Percentiles rank a stretch among this genome's conserved stretches.
These are phyloP conservation scores for Cephonodes hylas DNA, from an alignment of 2,888 invertebrate genomes.

Conservation along the genomic window DNA sequence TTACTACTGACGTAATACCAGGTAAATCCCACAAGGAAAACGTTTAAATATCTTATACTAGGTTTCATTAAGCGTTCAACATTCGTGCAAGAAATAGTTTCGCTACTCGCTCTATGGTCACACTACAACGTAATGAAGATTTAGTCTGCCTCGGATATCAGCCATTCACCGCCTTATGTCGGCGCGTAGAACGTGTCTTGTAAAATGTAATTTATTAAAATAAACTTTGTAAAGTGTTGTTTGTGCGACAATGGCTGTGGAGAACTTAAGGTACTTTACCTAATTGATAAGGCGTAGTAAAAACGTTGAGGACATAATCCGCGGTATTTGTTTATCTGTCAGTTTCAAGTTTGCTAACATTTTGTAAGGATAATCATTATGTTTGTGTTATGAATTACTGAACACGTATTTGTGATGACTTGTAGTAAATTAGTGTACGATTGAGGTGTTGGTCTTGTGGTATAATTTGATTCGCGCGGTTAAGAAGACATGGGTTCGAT, in stretches of 20 bases:
- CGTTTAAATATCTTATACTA: too few relatives aligned
- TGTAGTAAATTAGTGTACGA: too few relatives aligned
- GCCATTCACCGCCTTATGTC: slow-evolving; percentile 13
- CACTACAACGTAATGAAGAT: slow-evolving; percentile 8
- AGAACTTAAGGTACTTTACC: slow-evolving; percentile 10
- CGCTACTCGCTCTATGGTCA: background rate
- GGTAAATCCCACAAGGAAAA: background rate
- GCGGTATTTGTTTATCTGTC: background rate
- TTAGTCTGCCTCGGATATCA: background rate
- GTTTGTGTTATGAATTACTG: too few relatives aligned
- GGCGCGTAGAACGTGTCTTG: slow-evolving; percentile 4
- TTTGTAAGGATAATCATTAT: too few relatives aligned
- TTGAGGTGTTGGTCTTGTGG: too few relatives aligned
- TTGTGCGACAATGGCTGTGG: background rate
- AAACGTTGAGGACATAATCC: background rate
- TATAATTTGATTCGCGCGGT: too few relatives aligned
- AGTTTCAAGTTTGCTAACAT: background rate
- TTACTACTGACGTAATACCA: too few relatives aligned
- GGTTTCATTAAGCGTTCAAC: too few relatives aligned
- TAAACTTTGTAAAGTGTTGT: background rate
- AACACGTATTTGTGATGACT: too few relatives aligned
- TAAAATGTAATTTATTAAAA: slow-evolving; percentile 3
- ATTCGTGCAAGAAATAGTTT: background rate
- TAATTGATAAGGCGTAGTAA: background rate
- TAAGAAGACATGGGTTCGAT: too few relatives aligned